phyloP scores from a whole-genome alignment of 2,113 vertebrate genomes.

The Myrmecophaga tridactyla region DNA sequence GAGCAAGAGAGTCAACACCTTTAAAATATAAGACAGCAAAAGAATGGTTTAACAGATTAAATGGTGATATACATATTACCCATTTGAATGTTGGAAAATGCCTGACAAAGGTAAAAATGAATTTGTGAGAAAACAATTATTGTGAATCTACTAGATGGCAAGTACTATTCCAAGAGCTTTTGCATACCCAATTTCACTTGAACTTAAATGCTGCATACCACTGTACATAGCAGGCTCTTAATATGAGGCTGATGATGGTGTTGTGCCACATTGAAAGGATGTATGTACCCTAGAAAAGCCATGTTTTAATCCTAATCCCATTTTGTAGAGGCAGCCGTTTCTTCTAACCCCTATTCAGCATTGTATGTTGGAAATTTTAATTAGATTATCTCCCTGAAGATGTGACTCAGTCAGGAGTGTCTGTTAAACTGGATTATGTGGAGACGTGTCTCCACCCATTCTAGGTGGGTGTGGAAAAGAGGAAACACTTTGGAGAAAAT shows the following conservation, averaged over 20 bases:
- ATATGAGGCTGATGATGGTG: not conserved
- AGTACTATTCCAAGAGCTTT: not conserved
- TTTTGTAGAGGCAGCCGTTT: too few relatives aligned
- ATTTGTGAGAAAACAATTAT: not conserved
- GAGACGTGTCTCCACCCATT: too few relatives aligned
- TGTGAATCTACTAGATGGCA: not conserved
- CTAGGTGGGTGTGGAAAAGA: too few relatives aligned
- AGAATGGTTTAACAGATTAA: not conserved
- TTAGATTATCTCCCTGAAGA: too few relatives aligned
- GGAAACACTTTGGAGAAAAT: too few relatives aligned
- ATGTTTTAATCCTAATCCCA: too few relatives aligned
- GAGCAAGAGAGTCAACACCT: not conserved
- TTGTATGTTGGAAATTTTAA: too few relatives aligned
- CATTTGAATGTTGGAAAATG: slow-evolving; percentile 4
- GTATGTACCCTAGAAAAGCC: too few relatives aligned
- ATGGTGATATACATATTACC: not conserved
- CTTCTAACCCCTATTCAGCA: too few relatives aligned
- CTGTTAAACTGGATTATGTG: too few relatives aligned
- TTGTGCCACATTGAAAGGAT: too few relatives aligned
- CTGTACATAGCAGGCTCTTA: not conserved
- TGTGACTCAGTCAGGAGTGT: too few relatives aligned
- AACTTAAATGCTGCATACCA: not conserved
- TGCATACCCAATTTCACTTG: not conserved
- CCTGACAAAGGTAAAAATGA: not conserved
- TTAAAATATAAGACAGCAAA: not conserved